These are phyloP conservation scores for Daphoenositta chrysoptera DNA, from an alignment of 2,113 vertebrate genomes.

Conservation along the genomic window DNA sequence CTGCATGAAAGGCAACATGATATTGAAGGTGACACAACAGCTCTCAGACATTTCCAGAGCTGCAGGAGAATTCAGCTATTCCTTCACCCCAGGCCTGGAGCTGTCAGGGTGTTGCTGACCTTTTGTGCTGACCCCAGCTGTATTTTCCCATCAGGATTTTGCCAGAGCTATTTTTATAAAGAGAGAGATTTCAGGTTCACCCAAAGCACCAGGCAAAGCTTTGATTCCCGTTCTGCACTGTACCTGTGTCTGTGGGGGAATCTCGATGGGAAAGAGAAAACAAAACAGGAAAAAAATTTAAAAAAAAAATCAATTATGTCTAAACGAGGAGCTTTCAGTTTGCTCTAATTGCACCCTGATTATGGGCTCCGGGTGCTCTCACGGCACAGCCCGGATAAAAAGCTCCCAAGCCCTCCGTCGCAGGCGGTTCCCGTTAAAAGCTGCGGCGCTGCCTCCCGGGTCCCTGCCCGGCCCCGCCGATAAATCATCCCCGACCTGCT, in stretches of 20 bases:
- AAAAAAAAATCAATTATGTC: background rate
- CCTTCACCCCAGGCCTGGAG: background rate
- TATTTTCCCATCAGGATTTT: background rate
- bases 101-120: background rate
- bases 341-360: background rate
- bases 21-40: conserved; percentile 11
- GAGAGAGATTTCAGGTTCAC: background rate
- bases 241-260: background rate
- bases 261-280: background rate
- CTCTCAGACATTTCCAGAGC: background rate
- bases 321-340: background rate
- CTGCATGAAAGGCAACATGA: background rate
- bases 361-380: background rate
- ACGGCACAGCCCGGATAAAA: background rate
- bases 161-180: background rate
- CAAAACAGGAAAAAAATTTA: background rate
- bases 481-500: conserved; percentile 80
- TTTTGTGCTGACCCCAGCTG: background rate
- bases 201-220: background rate
- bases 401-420: background rate
- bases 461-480: conserved; percentile 77
- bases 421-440: conserved; percentile 74
- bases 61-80: background rate
- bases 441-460: conserved; percentile 81
- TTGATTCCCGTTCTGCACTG: background rate